Evolutionary conservation across 2,113 vertebrate species (phyloP), one percentile per base, ranked within the genome.

Genomic region (Thalassarche chlororhynchos): DNA sequence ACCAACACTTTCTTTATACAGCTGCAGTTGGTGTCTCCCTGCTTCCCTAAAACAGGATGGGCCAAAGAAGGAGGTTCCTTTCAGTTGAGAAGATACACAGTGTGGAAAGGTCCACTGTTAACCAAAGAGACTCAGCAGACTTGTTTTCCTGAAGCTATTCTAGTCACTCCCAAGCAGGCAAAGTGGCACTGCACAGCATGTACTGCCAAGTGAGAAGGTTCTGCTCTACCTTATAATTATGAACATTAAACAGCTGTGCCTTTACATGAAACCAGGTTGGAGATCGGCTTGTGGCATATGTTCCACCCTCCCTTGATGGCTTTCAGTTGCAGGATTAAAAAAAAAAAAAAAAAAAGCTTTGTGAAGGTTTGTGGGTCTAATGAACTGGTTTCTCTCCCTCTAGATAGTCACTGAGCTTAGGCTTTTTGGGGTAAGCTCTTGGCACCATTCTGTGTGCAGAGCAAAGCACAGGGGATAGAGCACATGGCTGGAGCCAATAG

Each of bases 151-250:
- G 70, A 64, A 79, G 68, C 52, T 81, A 20, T 82, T 88, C 65
- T 46, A 87, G n/a, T 57, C 29, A 3, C n/a, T 91, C 44, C 61
- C 17, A 7, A 86, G 52, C 24, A 54, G 42, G 44, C 77, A 36
- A 61, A 71, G 60, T 9, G 14, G 40, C 61, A 61, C 60, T 32
- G 47, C 58, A 66, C 62, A 84, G 79, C 85, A 84, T 12, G 4
- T 64, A 36, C 61, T 82, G 52, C 54, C 71, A 83, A 38, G 26
- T 13, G 14, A 68, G 52, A 76, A 76, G 55, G 74, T 74, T 90
- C 76, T 90, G 84, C 51, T 95, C 72, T 81, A 32, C 79, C 55
- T 89, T 87, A 57, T 86, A 90, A 92, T 90, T 90, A 89, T 40
- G 28, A 77, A 46, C 68, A 75, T 70, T 70, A 77, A 87, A 62